These are phyloP conservation scores for Suncus etruscus DNA, from an alignment of 2,113 vertebrate genomes.

Conservation along the genomic window DNA sequence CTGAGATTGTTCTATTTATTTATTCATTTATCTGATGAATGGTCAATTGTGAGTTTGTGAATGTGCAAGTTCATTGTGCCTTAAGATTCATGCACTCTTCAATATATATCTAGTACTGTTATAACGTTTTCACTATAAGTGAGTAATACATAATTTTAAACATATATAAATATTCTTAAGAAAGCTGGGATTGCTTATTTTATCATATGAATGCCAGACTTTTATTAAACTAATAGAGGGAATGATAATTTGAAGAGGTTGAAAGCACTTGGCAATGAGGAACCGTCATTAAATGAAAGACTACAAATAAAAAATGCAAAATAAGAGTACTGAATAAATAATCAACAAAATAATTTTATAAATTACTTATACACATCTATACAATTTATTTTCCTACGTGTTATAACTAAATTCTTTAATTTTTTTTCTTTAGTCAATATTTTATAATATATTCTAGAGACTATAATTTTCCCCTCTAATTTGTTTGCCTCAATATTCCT, in stretches of 20 bases:
- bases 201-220: not conserved
- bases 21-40: not conserved
- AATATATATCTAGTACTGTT: not conserved
- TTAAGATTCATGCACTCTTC: not conserved
- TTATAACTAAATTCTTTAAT: not conserved
- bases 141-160: not conserved
- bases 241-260: not conserved
- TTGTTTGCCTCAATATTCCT: not conserved
- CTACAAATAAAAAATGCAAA: not conserved
- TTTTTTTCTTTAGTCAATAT: not conserved
- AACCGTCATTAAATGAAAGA: not conserved
- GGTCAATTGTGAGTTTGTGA: not conserved
- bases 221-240: not conserved
- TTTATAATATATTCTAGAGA: slow-evolving; percentile 10
- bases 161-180: not conserved
- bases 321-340: slow-evolving; percentile 12
- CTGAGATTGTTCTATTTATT: slow-evolving; percentile 15
- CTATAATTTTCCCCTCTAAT: not conserved
- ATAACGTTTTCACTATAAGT: not conserved
- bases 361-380: not conserved
- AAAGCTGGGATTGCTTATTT: not conserved
- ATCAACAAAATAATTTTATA: not conserved
- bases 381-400: slow-evolving; percentile 12
- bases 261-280: not conserved
- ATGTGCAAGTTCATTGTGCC: not conserved